These are phyloP conservation scores for Chromoteleia sp. DNA, from an alignment of 2,888 invertebrate genomes.

Conservation along the genomic window DNA sequence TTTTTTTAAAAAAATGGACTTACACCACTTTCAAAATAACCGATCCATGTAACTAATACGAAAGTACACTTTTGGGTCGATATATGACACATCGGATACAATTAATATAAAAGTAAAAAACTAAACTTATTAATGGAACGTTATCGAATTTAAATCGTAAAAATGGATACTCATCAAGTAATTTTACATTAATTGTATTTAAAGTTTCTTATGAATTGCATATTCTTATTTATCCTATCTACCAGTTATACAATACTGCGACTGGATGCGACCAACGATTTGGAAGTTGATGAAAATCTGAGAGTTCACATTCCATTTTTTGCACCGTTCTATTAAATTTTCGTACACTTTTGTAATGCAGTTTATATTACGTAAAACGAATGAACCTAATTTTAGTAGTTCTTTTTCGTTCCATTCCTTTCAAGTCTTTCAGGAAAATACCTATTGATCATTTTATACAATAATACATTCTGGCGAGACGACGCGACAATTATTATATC, in stretches of 20 bases:
- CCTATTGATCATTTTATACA: background rate
- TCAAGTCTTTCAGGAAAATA: constrained; percentile 1
- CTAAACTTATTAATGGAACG: too few species aligned
- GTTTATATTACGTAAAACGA: background rate
- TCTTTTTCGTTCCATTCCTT: constrained; percentile 1
- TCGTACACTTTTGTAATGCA: background rate
- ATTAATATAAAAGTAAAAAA: too few species aligned
- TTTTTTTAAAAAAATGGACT: too few species aligned
- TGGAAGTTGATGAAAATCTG: background rate
- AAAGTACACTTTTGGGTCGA: too few species aligned
- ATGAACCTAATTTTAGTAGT: too few species aligned
- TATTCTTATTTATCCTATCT: background rate
- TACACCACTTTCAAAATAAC: too few species aligned
- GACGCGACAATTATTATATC: constrained; percentile 11
- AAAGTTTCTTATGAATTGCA: background rate
- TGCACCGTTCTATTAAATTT: background rate
- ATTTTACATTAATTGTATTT: too few species aligned
- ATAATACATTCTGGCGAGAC: constrained; percentile 5
- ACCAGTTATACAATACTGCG: constrained; percentile 1
- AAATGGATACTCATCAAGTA: too few species aligned
- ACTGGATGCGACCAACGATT: background rate
- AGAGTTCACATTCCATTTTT: too few species aligned
- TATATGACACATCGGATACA: too few species aligned
- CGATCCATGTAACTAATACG: too few species aligned
- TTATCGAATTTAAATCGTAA: too few species aligned